Evolutionary conservation across 2,797 vertebrate genomes (phyloP).

Genomic region (Alcedo atthis): DNA sequence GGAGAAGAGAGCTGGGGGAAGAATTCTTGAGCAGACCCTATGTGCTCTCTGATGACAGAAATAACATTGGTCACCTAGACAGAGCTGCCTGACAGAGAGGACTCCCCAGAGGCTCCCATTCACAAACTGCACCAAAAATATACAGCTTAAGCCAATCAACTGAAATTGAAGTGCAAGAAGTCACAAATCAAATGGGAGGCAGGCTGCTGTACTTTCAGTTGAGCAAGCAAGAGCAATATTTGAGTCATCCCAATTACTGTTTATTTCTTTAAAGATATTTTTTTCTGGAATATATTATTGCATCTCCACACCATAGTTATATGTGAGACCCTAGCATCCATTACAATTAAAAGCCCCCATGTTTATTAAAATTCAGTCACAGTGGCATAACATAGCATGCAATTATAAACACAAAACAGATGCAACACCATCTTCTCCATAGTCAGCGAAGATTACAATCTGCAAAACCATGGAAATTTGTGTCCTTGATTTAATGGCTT

Average conservation of each 20-base stretch:
- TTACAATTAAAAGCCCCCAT: slow-evolving; percentile 1
- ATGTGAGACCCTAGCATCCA: background rate
- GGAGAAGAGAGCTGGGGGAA: background rate
- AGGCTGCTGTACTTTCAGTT: background rate
- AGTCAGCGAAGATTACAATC: slow-evolving; percentile 40
- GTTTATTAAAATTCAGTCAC: slow-evolving; percentile 53
- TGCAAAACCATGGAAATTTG: slow-evolving; percentile 57
- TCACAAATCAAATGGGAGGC: background rate
- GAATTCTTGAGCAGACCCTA: background rate
- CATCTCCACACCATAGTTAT: background rate
- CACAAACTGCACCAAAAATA: background rate
- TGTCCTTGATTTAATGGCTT: slow-evolving; percentile 63
- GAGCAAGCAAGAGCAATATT: background rate
- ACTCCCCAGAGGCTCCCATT: background rate
- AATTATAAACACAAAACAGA: slow-evolving; percentile 55
- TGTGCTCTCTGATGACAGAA: rapidly evolving
- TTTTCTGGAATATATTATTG: background rate
- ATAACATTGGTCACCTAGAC: background rate
- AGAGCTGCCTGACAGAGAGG: background rate
- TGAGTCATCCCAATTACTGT: background rate
- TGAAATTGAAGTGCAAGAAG: background rate
- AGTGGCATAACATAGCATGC: slow-evolving; percentile 39
- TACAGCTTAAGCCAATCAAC: background rate
- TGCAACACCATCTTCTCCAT: slow-evolving; percentile 43
- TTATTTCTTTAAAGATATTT: background rate